A percentile compares a stretch with the other conserved stretches of the same genome.
Conservation (phyloP, 1,140 invertebrate species). For the Brachionus asplanchnoidis region DNA sequence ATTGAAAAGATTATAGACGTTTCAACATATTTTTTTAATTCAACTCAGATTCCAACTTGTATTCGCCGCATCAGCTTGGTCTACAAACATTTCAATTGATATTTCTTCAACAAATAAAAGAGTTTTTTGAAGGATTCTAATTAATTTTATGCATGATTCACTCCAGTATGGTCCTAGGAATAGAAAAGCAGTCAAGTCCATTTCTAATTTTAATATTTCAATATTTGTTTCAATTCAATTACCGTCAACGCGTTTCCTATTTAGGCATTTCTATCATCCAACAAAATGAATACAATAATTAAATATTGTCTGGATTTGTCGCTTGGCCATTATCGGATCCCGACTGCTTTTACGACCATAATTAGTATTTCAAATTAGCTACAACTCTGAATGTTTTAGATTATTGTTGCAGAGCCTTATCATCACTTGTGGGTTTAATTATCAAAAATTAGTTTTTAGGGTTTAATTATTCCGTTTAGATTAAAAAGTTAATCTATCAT, state of each 20-base stretch:
- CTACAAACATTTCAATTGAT: constrained; percentile 2
- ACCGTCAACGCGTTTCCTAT: constrained; percentile 22
- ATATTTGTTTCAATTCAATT: constrained; percentile 27
- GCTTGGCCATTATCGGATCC: constrained; percentile 10
- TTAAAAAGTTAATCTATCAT: constrained; percentile 21
- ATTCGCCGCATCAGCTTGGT: not conserved
- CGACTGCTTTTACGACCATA: not conserved
- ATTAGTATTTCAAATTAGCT: not conserved
- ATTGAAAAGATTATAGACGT: not conserved
- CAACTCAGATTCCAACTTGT: not conserved
- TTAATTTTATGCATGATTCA: constrained; percentile 40
- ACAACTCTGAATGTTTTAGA: not conserved
- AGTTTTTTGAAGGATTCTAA: constrained; percentile 34
- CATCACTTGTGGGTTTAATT: constrained; percentile 19
- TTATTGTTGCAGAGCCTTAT: not conserved
- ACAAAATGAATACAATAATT: constrained; percentile 24
- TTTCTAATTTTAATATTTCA: constrained; percentile 13
- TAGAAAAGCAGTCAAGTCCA: constrained; percentile 25
- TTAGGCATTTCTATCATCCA: not conserved
- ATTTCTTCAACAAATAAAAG: constrained; percentile 6
- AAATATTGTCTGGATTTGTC: constrained; percentile 31
- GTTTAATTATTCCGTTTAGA: not conserved
- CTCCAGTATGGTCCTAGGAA: not conserved
- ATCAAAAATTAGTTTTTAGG: constrained; percentile 10
- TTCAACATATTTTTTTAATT: constrained; percentile 1